Evolutionary conservation across 2,797 vertebrate species (phyloP).

Genomic region (Phrynocephalus vlangalii): DNA sequence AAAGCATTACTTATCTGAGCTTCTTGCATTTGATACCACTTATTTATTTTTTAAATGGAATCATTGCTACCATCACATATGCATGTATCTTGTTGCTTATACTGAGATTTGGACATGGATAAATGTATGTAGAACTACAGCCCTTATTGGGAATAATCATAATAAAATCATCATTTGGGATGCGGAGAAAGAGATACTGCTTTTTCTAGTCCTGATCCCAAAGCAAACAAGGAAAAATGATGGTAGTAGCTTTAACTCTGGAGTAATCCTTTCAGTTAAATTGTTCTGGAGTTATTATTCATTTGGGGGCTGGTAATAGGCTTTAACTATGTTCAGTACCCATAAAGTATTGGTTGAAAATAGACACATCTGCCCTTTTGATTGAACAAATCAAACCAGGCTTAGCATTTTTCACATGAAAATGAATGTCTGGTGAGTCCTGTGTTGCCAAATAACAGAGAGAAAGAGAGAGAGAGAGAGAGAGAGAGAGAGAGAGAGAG

Average conservation of each 20-base stretch:
- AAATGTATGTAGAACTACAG: too few species aligned
- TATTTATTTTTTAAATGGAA: too few species aligned
- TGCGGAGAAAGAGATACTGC: background rate
- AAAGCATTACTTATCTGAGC: background rate
- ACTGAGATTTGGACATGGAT: too few species aligned
- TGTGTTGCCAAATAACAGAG: conserved; percentile 17
- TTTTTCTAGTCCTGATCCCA: background rate
- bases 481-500: background rate
- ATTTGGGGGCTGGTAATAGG: background rate
- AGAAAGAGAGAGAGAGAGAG: background rate
- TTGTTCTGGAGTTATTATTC: background rate
- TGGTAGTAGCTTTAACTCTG: background rate
- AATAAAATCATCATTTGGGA: background rate
- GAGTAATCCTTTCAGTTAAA: conserved; percentile 7
- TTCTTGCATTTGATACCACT: background rate
- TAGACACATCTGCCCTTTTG: conserved; percentile 30
- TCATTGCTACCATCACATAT: background rate
- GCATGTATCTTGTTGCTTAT: background rate
- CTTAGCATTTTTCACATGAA: conserved; percentile 51
- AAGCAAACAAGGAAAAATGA: conserved; percentile 17
- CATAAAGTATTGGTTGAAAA: background rate
- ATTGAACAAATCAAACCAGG: conserved; percentile 59
- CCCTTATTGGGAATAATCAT: background rate
- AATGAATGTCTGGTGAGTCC: conserved; percentile 44
- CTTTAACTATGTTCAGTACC: background rate